These are phyloP conservation scores for Temnothorax longispinosus DNA, from an alignment of 1,140 invertebrate genomes.

Conservation along the genomic window DNA sequence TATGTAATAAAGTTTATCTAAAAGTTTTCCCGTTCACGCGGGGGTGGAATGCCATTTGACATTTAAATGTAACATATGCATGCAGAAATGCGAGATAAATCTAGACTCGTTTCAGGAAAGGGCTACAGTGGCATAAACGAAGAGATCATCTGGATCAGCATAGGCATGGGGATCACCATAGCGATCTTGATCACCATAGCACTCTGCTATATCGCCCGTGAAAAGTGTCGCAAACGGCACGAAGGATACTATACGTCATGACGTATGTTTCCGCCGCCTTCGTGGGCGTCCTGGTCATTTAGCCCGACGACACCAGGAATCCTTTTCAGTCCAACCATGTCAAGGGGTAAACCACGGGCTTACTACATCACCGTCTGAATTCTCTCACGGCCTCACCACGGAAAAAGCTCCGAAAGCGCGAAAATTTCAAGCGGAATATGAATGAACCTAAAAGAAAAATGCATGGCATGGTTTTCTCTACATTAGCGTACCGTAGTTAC, in stretches of 20 bases:
- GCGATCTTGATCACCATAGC: constrained; percentile 92
- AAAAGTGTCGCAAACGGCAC: constrained; percentile 91
- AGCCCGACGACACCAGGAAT: constrained; percentile 77
- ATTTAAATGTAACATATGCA: background rate
- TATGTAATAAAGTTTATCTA: background rate
- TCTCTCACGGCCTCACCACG: background rate
- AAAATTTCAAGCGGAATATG: background rate
- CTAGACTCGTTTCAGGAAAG: constrained; percentile 87
- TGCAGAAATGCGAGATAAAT: constrained; percentile 33
- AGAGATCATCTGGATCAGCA: constrained; percentile 94
- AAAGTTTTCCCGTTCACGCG: background rate
- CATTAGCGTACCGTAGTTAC: background rate
- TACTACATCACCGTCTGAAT: constrained; percentile 82
- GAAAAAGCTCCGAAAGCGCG: background rate
- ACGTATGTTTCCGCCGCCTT: constrained; percentile 85
- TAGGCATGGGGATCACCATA: constrained; percentile 94
- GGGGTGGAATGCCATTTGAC: background rate
- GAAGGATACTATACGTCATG: constrained; percentile 90
- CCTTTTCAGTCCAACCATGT: constrained; percentile 81
- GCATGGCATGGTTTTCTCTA: background rate
- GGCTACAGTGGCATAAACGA: constrained; percentile 93
- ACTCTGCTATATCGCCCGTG: constrained; percentile 91
- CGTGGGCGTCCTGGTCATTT: constrained; percentile 79
- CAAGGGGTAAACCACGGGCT: constrained; percentile 80
- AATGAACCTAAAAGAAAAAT: background rate